Percentiles rank a stretch among this genome's conserved stretches.
Evolutionary conservation across 2,888 invertebrate species (phyloP).

Genomic region (Nasonia oneida): DNA sequence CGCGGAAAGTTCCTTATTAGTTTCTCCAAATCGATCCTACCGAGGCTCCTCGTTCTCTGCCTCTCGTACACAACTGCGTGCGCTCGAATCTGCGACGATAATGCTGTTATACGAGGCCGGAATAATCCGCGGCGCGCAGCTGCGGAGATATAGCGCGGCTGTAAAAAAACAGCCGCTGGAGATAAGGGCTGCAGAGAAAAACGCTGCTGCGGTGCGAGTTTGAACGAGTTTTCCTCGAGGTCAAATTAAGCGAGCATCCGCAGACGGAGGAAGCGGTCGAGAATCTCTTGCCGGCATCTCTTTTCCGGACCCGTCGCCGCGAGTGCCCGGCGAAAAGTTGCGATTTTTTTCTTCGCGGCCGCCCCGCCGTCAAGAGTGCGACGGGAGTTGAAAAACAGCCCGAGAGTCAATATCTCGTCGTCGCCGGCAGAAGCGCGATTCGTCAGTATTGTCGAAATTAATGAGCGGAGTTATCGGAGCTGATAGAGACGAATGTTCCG

Average conservation of each 20-base stretch:
- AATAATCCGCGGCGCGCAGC: conserved; percentile 43
- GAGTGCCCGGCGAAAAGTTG: neutral
- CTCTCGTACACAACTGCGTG: conserved; percentile 1
- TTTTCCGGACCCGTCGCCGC: neutral
- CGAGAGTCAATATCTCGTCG: neutral
- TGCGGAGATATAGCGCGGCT: neutral
- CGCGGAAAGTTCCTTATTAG: conserved; percentile 67
- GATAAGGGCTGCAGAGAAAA: conserved; percentile 39
- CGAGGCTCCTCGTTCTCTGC: neutral
- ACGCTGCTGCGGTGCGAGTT: conserved; percentile 46
- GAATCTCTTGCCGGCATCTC: conserved; percentile 2
- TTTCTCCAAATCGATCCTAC: conserved; percentile 64
- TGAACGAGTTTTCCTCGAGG: conserved; percentile 58
- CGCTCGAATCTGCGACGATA: conserved; percentile 58
- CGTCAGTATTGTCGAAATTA: conserved; percentile 41
- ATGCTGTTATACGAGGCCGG: conserved; percentile 55
- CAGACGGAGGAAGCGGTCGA: conserved; percentile 43
- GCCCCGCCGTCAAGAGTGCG: neutral
- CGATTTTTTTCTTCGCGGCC: conserved; percentile 1
- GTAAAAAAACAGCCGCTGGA: conserved; percentile 34
- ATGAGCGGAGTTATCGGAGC: neutral
- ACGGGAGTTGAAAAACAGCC: neutral
- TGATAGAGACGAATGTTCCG: neutral
- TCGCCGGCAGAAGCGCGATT: neutral
- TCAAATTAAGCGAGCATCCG: conserved; percentile 60